Conservation (phyloP, 2,797 vertebrate species). For the Zenarchopterus dispar region DNA sequence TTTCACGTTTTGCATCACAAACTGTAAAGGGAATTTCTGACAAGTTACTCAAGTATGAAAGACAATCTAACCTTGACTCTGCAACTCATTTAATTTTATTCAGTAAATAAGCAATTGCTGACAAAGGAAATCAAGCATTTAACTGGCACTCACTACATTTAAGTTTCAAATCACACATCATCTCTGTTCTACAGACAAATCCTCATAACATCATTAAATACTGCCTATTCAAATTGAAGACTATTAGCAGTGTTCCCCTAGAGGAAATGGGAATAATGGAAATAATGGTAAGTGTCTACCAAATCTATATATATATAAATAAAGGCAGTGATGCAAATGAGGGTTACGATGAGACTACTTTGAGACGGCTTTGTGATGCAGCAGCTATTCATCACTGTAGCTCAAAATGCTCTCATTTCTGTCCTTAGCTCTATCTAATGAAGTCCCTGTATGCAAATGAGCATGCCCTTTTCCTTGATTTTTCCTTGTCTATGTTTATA, state of each 20-base stretch:
- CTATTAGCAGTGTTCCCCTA: conserved; percentile 78
- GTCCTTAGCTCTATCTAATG: conserved; percentile 99
- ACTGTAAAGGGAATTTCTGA: too few relatives aligned
- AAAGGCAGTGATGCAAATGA: conserved; percentile 91
- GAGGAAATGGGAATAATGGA: conserved; percentile 46
- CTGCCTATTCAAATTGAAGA: conserved; percentile 83
- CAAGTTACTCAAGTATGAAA: too few relatives aligned
- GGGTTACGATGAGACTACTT: conserved; percentile 93
- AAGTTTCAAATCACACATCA: conserved; percentile 42
- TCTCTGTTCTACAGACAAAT: conserved; percentile 46
- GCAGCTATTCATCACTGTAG: conserved; percentile 97
- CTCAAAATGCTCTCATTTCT: conserved; percentile 91
- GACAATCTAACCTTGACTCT: too few relatives aligned
- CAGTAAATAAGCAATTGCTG: too few relatives aligned
- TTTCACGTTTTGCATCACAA: too few relatives aligned
- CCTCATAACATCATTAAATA: conserved; percentile 54
- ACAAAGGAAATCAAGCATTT: too few relatives aligned
- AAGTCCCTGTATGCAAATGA: conserved; percentile 98
- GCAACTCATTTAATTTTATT: too few relatives aligned
- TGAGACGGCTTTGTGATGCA: conserved; percentile 91
- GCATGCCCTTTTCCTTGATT: conserved; percentile 91
- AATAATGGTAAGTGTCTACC: conserved; percentile 82
- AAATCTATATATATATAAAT: conserved; percentile 79
- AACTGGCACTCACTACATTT: too few relatives aligned
- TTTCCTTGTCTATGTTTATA: conserved; percentile 88